Evolutionary conservation across 2,113 vertebrate genomes (phyloP), one percentile per base, ranked within the genome.

Genomic region (Odocoileus hemionus): DNA sequence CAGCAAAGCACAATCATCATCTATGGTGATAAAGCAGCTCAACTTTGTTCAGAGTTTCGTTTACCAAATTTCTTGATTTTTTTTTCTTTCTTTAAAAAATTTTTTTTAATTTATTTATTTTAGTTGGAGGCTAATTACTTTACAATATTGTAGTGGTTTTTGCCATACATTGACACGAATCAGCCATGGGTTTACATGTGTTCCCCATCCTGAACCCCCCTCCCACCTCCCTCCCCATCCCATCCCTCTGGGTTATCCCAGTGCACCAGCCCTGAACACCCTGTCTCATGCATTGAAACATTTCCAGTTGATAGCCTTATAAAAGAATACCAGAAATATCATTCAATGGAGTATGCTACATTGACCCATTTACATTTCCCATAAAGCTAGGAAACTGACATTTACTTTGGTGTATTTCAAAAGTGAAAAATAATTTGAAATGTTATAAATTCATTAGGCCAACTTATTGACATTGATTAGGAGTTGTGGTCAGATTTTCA

Each of bases 401-500:
- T 79, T 86, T 86, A 74, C 36, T 17, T 67, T 45, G 1, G n/a
- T 57, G 70, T 86, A 90, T 87, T 80, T 96, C 64, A 54, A 52
- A 94, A 64, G 10, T 89, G 28, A 87, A 90, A 83, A 97, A 61
- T 30, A 89, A 91, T 67, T 76, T 64, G 25, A 89, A 94, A 89
- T 60, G 17, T 28, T 96, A 47, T 60, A 30, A 33, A 14, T 83
- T 95, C 4, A 50, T 17, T 70, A 36, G 26, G 19, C 58, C 57
- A 80, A 54, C 19, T 45, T 83, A 78, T 58, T 86, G 74, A 92
- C 23, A 79, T 43, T 52, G n/a, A 83, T 26, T 76, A 90, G 9
- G 26, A 86, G 14, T 89, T 47, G 33, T 19, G 6, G 4, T 80
- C 16, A 89, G 13, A 83, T 76, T 85, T 97, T 91, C 25, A 74